Base-by-base conservation (phyloP, 2,113 vertebrate species). In the Danionella cerebrum region DNA sequence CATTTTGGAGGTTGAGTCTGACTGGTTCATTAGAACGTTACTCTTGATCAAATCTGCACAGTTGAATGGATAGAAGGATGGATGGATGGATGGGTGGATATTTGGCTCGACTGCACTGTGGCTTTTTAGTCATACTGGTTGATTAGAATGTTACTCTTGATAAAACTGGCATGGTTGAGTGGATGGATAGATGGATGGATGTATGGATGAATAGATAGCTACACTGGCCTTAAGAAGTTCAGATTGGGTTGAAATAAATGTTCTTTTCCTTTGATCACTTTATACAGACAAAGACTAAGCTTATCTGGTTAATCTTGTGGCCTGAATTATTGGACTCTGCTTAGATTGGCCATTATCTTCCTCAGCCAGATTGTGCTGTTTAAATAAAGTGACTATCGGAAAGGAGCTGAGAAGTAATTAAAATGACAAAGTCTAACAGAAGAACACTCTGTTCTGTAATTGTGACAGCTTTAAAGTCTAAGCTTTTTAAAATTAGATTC, bases 391-490 rank as follows among this genome's bases (percentile, higher is more conserved):
- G n/a, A 21, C 44, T 21, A 55, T 64, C 44, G 45, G 52, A 58
- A 24, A 47, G 50, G 36, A 74, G 41, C 65, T 69, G 33, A 60
- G 53, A 66, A 13, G 51, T 36, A 70, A 60, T 70, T 57, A 63
- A 51, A 60, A 72, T 65, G 44, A 33, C 18, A 50, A 54, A 53
- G 50, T 45, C 27, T 45, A 47, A 62, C n/a, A n/a, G 25, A 47
- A 47, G 11, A 33, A 6, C 41, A 47, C 42, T 21, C 38, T 4
- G 45, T 29, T 33, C 11, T 19, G 25, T 19, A 62, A 22, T 48
- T 22, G 42, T 48, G 18, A 64, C 42, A 24, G 29, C 8, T 62
- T 42, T 62, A 33, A 62, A 45, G 27, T n/a, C 18, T 24, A 18
- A 48, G 36, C 13, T 27, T 47, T 4, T 45, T 29, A 45, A 4